Conservation (phyloP, 2,113 vertebrate species). For the Pionites leucogaster region DNA sequence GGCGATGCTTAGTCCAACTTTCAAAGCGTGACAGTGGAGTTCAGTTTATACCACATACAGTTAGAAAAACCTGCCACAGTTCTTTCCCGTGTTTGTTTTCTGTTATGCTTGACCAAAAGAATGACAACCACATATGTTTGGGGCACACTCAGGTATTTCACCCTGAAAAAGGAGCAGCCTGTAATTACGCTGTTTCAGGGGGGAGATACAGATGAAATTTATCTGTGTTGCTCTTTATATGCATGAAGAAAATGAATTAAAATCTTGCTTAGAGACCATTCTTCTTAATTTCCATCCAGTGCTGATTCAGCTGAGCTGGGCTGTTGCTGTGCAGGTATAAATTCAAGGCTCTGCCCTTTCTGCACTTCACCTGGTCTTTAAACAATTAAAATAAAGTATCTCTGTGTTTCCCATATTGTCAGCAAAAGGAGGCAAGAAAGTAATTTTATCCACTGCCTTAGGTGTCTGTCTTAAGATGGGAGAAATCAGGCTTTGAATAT, state of each 20-base stretch:
- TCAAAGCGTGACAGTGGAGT: not conserved
- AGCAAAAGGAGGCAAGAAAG: not conserved
- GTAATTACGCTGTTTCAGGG: not conserved
- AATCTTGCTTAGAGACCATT: not conserved
- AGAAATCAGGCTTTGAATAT: not conserved
- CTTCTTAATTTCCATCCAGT: not conserved
- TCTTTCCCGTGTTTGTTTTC: not conserved
- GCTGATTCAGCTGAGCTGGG: not conserved
- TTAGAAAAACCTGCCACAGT: not conserved
- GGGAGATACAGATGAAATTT: rapidly evolving
- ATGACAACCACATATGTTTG: not conserved
- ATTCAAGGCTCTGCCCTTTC: not conserved
- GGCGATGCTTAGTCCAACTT: rapidly evolving
- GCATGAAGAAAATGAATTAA: not conserved
- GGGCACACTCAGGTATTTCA: not conserved
- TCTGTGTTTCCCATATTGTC: not conserved
- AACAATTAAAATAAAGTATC: not conserved
- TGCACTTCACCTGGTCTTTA: not conserved
- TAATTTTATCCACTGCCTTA: not conserved
- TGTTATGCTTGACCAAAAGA: not conserved
- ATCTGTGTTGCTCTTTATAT: not conserved
- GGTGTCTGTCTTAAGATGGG: not conserved
- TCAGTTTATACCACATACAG: not conserved
- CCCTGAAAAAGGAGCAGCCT: not conserved
- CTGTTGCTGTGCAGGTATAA: not conserved